Conservation (phyloP, 2,888 invertebrate genomes). For the Clanis bilineata region DNA sequence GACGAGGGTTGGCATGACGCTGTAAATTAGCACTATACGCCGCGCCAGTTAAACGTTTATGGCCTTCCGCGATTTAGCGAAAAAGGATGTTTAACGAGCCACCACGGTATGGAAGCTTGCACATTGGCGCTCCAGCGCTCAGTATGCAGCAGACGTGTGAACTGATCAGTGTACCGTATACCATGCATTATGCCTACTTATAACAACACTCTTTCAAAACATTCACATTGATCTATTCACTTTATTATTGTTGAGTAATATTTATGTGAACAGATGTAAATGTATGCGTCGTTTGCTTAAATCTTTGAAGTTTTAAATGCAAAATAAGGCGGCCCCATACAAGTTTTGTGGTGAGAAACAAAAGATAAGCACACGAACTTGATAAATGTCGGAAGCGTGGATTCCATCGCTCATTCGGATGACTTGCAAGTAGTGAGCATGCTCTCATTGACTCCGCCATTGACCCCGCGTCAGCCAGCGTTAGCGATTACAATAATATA, state of each 20-base stretch:
- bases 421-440: conserved; percentile 75
- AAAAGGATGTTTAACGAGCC: conserved; percentile 58
- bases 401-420: conserved; percentile 69
- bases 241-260: conserved; percentile 8
- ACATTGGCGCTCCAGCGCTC: conserved; percentile 27
- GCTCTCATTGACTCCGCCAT: conserved; percentile 78
- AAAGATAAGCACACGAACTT: conserved; percentile 50
- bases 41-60: conserved; percentile 72
- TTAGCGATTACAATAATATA: conserved; percentile 70
- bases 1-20: conserved; percentile 75
- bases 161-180: too few species aligned
- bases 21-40: conserved; percentile 76
- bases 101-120: conserved; percentile 27
- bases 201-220: neutral
- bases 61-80: conserved; percentile 70
- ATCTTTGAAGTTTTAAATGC: conserved; percentile 6
- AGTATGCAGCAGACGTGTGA: neutral
- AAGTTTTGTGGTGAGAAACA: conserved; percentile 44
- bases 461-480: conserved; percentile 67
- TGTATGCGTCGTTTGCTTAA: conserved; percentile 12
- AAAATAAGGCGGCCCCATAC: conserved; percentile 6
- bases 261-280: conserved; percentile 9
- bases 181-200: conserved; percentile 21
- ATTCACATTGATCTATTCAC: neutral
- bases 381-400: conserved; percentile 75